Percentiles rank a stretch among this genome's conserved stretches.
Evolutionary conservation across 2,888 invertebrate genomes (phyloP).

Genomic region (Gonocerus acuteangulatus): DNA sequence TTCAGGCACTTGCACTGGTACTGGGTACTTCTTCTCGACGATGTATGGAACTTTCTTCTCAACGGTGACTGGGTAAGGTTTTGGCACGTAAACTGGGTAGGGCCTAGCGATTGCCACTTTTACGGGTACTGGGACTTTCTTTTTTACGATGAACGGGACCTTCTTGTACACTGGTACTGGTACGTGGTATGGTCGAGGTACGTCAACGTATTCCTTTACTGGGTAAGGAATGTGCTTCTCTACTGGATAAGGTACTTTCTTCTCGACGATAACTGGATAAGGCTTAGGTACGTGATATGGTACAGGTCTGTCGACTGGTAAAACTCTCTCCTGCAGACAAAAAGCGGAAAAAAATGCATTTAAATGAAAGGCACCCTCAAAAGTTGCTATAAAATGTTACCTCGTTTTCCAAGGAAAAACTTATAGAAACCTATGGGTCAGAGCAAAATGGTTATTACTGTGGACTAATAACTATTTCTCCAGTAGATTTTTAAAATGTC

Average conservation of each 20-base stretch:
- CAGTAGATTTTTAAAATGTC: no score
- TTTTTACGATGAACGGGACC: conserved; percentile 21
- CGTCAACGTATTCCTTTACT: conserved; percentile 35
- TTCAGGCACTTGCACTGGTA: background rate
- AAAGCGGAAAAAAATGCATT: no score
- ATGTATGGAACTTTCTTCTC: no score
- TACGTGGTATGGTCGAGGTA: conserved; percentile 34
- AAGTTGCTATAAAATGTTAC: no score
- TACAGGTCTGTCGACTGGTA: conserved; percentile 23
- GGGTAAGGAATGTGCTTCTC: conserved; percentile 25
- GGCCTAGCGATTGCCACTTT: conserved; percentile 26
- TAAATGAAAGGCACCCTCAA: no score
- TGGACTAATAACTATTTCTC: no score
- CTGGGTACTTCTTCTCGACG: conserved; percentile 29
- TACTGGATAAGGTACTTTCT: conserved; percentile 28
- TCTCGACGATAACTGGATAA: conserved; percentile 31
- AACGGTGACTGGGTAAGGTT: conserved; percentile 53
- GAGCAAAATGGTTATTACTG: no score
- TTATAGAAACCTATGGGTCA: no score
- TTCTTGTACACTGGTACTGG: conserved; percentile 30
- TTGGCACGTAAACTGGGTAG: conserved; percentile 42
- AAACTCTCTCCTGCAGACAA: no score
- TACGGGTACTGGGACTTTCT: conserved; percentile 9
- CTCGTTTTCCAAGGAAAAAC: no score
- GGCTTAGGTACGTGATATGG: conserved; percentile 23